Conservation (phyloP, 2,888 invertebrate genomes). For the Volucella bombylans region DNA sequence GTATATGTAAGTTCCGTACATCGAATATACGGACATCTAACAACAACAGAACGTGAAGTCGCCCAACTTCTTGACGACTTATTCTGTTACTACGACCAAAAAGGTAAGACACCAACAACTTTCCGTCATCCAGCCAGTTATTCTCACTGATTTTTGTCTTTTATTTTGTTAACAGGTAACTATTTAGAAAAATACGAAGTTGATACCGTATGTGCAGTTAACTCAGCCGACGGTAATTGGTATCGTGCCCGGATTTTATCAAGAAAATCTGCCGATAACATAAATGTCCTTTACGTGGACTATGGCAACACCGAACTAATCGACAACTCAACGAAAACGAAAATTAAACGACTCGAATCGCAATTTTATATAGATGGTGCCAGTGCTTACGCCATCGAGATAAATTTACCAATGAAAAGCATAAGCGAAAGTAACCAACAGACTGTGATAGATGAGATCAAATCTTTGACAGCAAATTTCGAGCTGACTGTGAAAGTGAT, state of each 20-base stretch:
- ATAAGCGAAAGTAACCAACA: conserved; percentile 71
- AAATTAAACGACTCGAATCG: conserved; percentile 83
- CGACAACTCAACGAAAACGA: conserved; percentile 76
- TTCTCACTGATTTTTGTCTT: neutral
- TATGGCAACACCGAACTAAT: conserved; percentile 88
- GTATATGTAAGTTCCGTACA: conserved; percentile 85
- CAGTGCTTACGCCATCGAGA: conserved; percentile 79
- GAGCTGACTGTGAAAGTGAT: conserved; percentile 78
- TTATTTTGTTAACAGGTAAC: conserved; percentile 76
- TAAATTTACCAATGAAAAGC: conserved; percentile 79
- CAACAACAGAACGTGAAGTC: conserved; percentile 82
- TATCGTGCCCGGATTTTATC: conserved; percentile 85
- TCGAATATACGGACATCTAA: conserved; percentile 87
- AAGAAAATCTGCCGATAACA: conserved; percentile 81
- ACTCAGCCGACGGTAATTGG: conserved; percentile 87
- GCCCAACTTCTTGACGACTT: conserved; percentile 85
- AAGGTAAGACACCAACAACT: conserved; percentile 76
- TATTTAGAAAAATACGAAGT: conserved; percentile 82
- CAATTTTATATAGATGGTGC: conserved; percentile 81
- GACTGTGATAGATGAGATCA: conserved; percentile 76
- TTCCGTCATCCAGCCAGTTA: neutral
- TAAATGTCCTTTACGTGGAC: conserved; percentile 85
- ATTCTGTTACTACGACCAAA: conserved; percentile 84
- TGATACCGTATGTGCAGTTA: conserved; percentile 85
- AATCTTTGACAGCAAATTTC: conserved; percentile 75